Evolutionary conservation across 2,113 vertebrate genomes (phyloP), one percentile per base, ranked within the genome.

Genomic region (Apteryx owenii): DNA sequence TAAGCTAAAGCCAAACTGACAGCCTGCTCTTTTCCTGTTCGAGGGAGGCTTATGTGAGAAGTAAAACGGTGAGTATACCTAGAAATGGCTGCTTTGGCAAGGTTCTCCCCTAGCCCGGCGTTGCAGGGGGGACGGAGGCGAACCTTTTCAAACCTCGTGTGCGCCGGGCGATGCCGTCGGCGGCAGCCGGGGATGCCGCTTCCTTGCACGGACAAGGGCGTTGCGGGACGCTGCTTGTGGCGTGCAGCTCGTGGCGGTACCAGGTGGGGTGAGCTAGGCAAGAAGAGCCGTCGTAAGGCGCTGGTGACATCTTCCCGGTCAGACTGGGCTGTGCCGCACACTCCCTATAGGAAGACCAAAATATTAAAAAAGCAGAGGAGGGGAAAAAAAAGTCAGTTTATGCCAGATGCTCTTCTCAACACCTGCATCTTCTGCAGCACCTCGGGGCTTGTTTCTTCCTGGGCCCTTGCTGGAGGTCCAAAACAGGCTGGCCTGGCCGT

Each of bases 111-210:
- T 22, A n/a, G 58, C 58, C 28, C 0, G 4, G 64, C 12, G 1
- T 50, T n/a, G 2, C 4, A 38, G 36, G 36, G 2, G n/a, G 65
- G 56, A 7, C 14, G 64, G 56, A 29, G 53, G 14, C 1, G 0
- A 51, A 28, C 42, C 11, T 40, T 29, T 25, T 42, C 25, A 9
- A 42, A 28, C 12, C 50, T 51, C 0, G 3, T 9, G 70, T 0
- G 4, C 28, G 17, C n/a, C 3, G 3, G 17, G 36, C 28, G 2
- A 3, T 12, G 36, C 29, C 12, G 70, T 40, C 7, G 60, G 58
- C 10, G 4, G 60, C 60, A 5, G 48, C 0, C 13, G 40, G 58
- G 28, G 58, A 33, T 38, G 40, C 50, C n/a, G 50, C 22, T n/a
- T 22, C 20, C 40, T 60, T 65, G 44, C 44, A 17, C 6, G 44